phyloP scores from a whole-genome alignment of 2,113 vertebrate genomes.

The Pycnonotus jocosus region DNA sequence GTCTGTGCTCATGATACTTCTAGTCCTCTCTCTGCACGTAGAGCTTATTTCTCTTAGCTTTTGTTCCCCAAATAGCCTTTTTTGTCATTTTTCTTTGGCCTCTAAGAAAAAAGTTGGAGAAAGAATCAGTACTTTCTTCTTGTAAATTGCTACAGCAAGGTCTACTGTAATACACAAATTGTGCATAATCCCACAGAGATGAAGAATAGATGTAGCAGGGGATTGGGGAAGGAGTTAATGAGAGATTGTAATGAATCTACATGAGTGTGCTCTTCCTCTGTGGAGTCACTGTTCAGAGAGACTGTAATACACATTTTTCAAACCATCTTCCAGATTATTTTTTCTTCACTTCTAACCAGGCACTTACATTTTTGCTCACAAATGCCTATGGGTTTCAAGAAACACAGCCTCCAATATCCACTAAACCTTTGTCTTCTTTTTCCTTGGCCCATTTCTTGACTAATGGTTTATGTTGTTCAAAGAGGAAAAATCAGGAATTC shows the following conservation, averaged over 20 bases:
- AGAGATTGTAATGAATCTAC: background rate
- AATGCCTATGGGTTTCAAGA: background rate
- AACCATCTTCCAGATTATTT: background rate
- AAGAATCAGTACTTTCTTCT: background rate
- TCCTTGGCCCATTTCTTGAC: background rate
- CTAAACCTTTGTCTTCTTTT: background rate
- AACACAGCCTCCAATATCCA: background rate
- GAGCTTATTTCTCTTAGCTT: background rate
- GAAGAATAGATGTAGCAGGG: background rate
- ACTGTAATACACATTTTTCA: background rate
- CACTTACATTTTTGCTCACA: background rate
- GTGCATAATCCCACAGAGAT: background rate
- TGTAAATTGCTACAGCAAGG: background rate
- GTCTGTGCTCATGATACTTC: background rate
- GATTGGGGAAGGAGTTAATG: background rate
- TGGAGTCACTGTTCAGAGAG: background rate
- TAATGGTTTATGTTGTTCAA: background rate
- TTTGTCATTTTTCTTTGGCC: background rate
- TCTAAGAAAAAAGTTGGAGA: background rate
- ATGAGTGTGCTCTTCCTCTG: background rate
- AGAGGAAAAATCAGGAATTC: background rate
- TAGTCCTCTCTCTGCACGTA: background rate
- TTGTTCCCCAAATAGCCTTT: background rate
- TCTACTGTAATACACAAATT: background rate
- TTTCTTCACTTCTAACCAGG: background rate